Conservation (phyloP, 30 jellyfish, hydroid and myxozoan genomes). For the Chrysaora quinquecirrha region DNA sequence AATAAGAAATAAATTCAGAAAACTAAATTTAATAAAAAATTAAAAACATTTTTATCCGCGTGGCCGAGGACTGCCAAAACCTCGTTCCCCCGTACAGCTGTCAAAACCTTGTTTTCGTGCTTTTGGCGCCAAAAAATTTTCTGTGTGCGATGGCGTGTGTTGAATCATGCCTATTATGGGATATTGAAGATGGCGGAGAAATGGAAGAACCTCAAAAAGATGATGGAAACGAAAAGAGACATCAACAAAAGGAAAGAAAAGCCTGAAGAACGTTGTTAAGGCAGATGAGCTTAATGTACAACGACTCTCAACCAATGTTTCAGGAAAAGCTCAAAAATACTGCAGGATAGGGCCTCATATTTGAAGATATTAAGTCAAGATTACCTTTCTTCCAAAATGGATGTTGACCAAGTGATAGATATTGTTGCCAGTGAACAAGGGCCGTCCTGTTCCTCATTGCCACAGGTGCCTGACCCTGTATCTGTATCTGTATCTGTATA, state of each 20-base stretch:
- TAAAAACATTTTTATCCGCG: not conserved
- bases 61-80: conserved; percentile 13
- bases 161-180: not conserved
- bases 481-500: no score
- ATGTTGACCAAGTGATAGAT: not conserved
- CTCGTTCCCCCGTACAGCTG: conserved; percentile 1
- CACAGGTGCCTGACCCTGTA: conserved; percentile 6
- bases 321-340: conserved; percentile 41
- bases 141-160: no score
- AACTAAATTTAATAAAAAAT: no score
- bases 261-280: conserved; percentile 1
- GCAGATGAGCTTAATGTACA: conserved; percentile 34
- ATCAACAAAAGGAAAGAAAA: conserved; percentile 10
- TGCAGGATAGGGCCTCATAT: conserved; percentile 16
- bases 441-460: conserved; percentile 12
- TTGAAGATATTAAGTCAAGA: no score
- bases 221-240: not conserved
- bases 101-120: conserved; percentile 7
- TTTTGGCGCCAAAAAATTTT: not conserved
- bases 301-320: conserved; percentile 5
- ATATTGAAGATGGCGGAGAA: conserved; percentile 6
- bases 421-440: conserved; percentile 33
- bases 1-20: no score
- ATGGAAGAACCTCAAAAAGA: conserved; percentile 5
- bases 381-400: no score